phyloP scores from a whole-genome alignment of 2,797 vertebrate species.

The Hirundo rustica region DNA sequence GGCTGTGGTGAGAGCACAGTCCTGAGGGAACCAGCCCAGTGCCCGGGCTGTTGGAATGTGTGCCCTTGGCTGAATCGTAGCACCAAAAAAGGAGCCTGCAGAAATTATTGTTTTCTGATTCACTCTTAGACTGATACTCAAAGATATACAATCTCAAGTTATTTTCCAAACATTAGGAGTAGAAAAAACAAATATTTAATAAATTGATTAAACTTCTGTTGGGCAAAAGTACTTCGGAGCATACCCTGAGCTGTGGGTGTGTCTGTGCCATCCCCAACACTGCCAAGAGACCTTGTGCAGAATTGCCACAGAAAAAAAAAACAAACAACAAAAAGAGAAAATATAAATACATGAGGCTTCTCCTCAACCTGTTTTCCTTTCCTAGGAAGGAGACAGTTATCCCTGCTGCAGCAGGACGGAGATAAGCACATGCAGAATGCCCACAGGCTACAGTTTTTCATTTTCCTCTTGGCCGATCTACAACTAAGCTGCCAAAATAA shows the following conservation, averaged over 20 bases:
- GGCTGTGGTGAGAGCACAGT: background rate
- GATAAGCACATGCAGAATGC: slow-evolving; percentile 49
- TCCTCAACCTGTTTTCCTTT: background rate
- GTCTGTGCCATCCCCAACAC: background rate
- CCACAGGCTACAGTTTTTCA: slow-evolving; percentile 62
- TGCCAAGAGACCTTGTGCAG: background rate
- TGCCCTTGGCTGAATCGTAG: background rate
- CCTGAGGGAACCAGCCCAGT: background rate
- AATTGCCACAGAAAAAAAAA: background rate
- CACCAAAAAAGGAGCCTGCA: slow-evolving; percentile 30
- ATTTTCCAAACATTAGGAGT: background rate
- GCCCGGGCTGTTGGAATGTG: background rate
- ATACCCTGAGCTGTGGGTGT: background rate
- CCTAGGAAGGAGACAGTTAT: background rate
- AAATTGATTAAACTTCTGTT: background rate
- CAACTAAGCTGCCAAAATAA: slow-evolving; percentile 72
- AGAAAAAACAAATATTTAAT: background rate
- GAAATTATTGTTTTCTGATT: background rate
- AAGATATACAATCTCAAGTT: background rate
- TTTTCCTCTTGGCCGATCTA: slow-evolving; percentile 62
- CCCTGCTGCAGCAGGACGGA: slow-evolving; percentile 25
- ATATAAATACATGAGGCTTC: background rate
- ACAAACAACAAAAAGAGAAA: background rate
- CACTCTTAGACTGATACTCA: background rate
- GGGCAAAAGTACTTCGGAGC: background rate